Base-by-base conservation (phyloP, 2,113 vertebrate genomes). In the Theropithecus gelada region DNA sequence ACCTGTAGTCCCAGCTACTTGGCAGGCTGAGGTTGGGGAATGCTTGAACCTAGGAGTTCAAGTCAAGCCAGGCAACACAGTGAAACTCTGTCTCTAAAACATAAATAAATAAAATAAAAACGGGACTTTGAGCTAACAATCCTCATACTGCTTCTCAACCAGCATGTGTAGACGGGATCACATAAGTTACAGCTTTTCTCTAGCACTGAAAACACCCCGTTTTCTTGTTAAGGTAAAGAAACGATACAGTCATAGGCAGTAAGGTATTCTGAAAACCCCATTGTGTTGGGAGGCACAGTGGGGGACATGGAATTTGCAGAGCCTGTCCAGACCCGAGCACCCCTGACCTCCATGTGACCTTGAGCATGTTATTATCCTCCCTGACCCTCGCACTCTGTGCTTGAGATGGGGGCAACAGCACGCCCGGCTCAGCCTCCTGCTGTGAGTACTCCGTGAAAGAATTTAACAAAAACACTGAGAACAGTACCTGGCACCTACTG, bases 151-250 rank as follows among this genome's bases (percentile, higher is more conserved):
- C 35, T 8, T 20, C 66, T 27, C 57, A 81, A 57, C 5, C 9
- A 3, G 40, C 23, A 25, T 30, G 23, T 68, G 38, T 23, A 50
- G 32, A 48, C 25, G 48, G 73, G 48, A 76, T 27, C 14, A 22
- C 2, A 2, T 40, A 18, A 90, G 66, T 75, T 20, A 86, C 30
- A 57, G 64, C 3, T 86, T 66, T 64, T 64, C 48, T 68, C 32
- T 82, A 90, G 50, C 30, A 52, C 52, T 72, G 43, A 86, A 90
- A 73, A 80, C 38, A 17, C 18, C 27, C 10, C 16, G 35, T 32
- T 70, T 83, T 80, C 30, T 80, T 90, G 43, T 52, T 59, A 85
- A 94, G 40, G 38, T 89, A 83, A 76, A 84, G 68, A 92, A 83
- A 83, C 11, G 23, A 68, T 25, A 2, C 32, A 43, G 57, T 82